Evolutionary conservation across 2,888 invertebrate genomes (phyloP).

Genomic region (Cantharis lateralis): DNA sequence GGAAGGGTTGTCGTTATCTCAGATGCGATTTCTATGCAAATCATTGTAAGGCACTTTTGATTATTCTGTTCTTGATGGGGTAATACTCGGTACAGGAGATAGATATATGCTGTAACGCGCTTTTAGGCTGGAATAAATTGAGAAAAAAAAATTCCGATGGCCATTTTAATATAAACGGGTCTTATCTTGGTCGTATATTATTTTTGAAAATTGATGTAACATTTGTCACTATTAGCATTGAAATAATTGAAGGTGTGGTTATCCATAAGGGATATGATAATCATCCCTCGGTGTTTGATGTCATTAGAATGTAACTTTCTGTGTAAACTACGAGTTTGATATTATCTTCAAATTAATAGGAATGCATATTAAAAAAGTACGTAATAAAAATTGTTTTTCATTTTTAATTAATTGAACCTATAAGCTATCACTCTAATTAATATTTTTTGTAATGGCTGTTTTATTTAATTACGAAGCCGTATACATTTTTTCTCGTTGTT

Average conservation of each 20-base stretch:
- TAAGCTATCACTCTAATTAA: background rate
- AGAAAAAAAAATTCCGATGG: background rate
- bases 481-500: background rate
- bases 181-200: background rate
- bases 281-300: conserved; percentile 11
- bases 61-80: conserved; percentile 38
- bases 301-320: conserved; percentile 14
- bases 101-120: conserved; percentile 17
- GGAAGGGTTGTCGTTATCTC: conserved; percentile 46
- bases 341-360: conserved; percentile 11
- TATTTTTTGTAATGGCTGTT: background rate
- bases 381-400: background rate
- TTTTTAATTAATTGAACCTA: background rate
- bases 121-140: background rate
- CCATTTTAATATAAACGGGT: background rate
- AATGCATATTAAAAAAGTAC: background rate
- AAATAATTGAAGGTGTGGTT: conserved; percentile 23
- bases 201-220: conserved; percentile 5
- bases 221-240: conserved; percentile 21
- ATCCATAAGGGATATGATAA: conserved; percentile 18
- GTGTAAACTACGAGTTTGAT: conserved; percentile 18
- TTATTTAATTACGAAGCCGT: background rate
- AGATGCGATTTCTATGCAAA: conserved; percentile 46
- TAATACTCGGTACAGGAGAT: conserved; percentile 18
- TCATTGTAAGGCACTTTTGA: conserved; percentile 44